Base-by-base conservation (phyloP, 2,797 vertebrate genomes). In the Micromesistius poutassou region DNA sequence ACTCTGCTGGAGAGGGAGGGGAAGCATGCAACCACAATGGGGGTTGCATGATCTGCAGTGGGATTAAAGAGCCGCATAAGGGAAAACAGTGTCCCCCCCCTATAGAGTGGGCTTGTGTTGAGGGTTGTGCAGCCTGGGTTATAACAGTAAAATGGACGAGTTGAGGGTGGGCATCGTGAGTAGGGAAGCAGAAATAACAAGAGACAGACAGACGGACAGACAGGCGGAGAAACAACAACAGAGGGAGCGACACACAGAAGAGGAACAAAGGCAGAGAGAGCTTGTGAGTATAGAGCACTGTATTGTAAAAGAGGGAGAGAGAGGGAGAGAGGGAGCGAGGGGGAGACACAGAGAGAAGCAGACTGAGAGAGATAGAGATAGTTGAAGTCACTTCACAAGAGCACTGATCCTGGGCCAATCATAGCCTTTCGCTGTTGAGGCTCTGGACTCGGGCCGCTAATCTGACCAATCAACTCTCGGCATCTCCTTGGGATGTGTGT, bases 21-120 rank as follows among this genome's bases (percentile, higher is more conserved):
- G 55, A 70, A 0, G 1, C 22, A 74, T 30, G 82, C 19, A 55
- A 55, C 16, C 22, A 55, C 19, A 55, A 13, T 55, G 46, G 85
- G 78, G 77, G 82, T 74, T 79, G 77, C 84, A 72, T 73, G 71
- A 89, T 79, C 81, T 79, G 68, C 28, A 13, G 38, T 55, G 46
- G 70, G 66, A 76, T 55, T 77, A 42, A 74, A 80, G 10, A 70
- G 19, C 62, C 1, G 22, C 25, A 66, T 66, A 66, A 28, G 62
- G 4, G 22, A 66, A 28, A 5, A 66, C 62, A 66, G 62, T 8
- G 8, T 36, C 35, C 36, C 36, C 36, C 33, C 36, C 35, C 35
- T 38, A 12, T 25, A 68, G 10, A 46, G 13, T 19, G 42, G 13
- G 12, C 16, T 3, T 46, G 12, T 46, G 10, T 19, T 46, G 3